Evolutionary conservation across 2,888 invertebrate species (phyloP).

Genomic region (Acrobeloides nanus): DNA sequence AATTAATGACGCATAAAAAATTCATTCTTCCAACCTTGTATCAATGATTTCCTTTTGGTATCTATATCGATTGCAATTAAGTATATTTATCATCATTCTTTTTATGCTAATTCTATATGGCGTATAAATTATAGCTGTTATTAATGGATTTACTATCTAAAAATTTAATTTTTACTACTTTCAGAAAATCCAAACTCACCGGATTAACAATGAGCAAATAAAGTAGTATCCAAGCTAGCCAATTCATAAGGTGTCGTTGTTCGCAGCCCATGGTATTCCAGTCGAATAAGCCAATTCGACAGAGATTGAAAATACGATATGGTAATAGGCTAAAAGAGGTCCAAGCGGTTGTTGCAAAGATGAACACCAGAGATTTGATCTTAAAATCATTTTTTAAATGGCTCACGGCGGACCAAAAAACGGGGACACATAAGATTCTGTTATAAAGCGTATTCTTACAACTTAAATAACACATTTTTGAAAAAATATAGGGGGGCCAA

Average conservation of each 20-base stretch:
- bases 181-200: conserved; percentile 20
- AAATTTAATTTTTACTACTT: conserved; percentile 10
- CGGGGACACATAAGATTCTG: too few species aligned
- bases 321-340: conserved; percentile 50
- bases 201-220: conserved; percentile 51
- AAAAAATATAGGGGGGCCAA: too few species aligned
- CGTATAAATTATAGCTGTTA: conserved; percentile 52
- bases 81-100: conserved; percentile 48
- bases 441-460: too few species aligned
- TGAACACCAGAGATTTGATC: conserved; percentile 50
- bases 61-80: conserved; percentile 47
- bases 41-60: conserved; percentile 38
- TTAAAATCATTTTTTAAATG: too few species aligned
- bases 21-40: conserved; percentile 25
- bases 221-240: conserved; percentile 51
- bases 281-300: conserved; percentile 47
- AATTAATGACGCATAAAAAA: too few species aligned
- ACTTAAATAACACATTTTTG: too few species aligned
- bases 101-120: conserved; percentile 51
- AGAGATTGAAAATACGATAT: conserved; percentile 50
- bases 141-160: conserved; percentile 51
- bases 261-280: conserved; percentile 30
- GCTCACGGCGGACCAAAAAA: too few species aligned
- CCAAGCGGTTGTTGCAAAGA: conserved; percentile 53
- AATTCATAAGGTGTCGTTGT: conserved; percentile 45